Percentiles rank a stretch among this genome's conserved stretches.
phyloP scores from a whole-genome alignment of 37 sponge, comb jelly and placozoan genomes.

The Bolinopsis microptera region DNA sequence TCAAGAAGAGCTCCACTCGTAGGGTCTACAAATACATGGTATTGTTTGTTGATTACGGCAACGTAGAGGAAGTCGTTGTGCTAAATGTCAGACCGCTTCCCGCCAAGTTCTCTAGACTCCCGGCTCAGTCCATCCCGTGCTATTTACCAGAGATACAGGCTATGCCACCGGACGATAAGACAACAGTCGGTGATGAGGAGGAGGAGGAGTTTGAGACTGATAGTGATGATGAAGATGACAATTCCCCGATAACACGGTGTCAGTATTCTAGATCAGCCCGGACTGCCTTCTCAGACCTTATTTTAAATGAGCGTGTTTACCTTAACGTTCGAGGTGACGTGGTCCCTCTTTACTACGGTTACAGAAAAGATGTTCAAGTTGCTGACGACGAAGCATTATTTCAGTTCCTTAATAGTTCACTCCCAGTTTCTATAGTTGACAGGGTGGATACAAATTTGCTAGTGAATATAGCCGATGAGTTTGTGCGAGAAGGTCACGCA shows the following conservation, averaged over 20 bases:
- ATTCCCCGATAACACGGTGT: background rate
- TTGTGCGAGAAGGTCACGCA: background rate
- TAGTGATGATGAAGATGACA: background rate
- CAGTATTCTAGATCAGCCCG: background rate
- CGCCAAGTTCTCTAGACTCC: background rate
- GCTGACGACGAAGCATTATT: background rate
- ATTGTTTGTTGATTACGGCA: constrained; percentile 40
- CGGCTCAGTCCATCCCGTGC: constrained; percentile 47
- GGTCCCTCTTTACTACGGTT: constrained; percentile 15
- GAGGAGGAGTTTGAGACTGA: constrained; percentile 44
- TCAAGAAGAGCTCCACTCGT: background rate
- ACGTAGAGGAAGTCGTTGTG: background rate
- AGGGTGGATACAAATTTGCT: background rate
- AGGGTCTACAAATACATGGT: constrained; percentile 25
- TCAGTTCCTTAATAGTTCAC: background rate
- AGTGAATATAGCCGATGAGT: background rate
- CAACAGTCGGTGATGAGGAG: background rate
- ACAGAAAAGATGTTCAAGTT: background rate
- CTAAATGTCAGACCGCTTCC: constrained; percentile 33
- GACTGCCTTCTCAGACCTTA: background rate
- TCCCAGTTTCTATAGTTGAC: background rate
- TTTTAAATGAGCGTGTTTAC: constrained; percentile 9
- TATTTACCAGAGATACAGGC: background rate
- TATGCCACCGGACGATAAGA: background rate
- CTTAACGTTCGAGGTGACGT: constrained; percentile 29